Percentiles rank a stretch among this genome's conserved stretches.
phyloP scores from a whole-genome alignment of 2,888 invertebrate genomes.

The Cylindroiulus punctatus region DNA sequence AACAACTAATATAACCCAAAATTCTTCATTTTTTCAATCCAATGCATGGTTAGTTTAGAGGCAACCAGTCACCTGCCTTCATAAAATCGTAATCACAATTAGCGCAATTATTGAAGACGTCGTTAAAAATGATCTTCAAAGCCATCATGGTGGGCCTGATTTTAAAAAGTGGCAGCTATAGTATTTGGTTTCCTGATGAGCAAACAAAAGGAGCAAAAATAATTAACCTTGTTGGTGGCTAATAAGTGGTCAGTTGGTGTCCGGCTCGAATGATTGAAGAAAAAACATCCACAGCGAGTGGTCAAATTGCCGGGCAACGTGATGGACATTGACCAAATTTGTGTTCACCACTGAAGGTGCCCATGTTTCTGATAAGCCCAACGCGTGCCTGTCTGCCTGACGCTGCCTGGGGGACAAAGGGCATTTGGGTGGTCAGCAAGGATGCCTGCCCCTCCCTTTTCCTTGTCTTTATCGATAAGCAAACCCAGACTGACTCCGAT shows the following conservation, averaged over 20 bases:
- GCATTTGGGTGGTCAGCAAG: slow-evolving; percentile 49
- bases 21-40: no score
- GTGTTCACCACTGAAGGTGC: slow-evolving; percentile 3
- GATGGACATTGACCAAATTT: slow-evolving; percentile 29
- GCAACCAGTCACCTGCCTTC: not conserved
- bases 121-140: not conserved
- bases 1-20: no score
- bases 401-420: not conserved
- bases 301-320: not conserved
- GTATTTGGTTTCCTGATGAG: not conserved
- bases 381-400: slow-evolving; percentile 48
- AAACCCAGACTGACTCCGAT: slow-evolving; percentile 43
- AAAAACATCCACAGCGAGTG: not conserved
- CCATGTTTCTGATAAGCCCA: slow-evolving; percentile 43
- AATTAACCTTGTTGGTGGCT: slow-evolving; percentile 9
- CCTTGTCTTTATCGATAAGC: slow-evolving; percentile 34
- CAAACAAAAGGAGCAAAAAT: slow-evolving; percentile 48
- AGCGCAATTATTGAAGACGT: not conserved
- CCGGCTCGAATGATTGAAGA: slow-evolving; percentile 36
- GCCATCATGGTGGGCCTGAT: not conserved
- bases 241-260: slow-evolving; percentile 43
- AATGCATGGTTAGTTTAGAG: no score
- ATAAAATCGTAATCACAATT: not conserved
- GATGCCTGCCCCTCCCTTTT: slow-evolving; percentile 9
- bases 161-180: not conserved